Base-by-base conservation (phyloP, 2,888 invertebrate species). In the Penaeus monodon region DNA sequence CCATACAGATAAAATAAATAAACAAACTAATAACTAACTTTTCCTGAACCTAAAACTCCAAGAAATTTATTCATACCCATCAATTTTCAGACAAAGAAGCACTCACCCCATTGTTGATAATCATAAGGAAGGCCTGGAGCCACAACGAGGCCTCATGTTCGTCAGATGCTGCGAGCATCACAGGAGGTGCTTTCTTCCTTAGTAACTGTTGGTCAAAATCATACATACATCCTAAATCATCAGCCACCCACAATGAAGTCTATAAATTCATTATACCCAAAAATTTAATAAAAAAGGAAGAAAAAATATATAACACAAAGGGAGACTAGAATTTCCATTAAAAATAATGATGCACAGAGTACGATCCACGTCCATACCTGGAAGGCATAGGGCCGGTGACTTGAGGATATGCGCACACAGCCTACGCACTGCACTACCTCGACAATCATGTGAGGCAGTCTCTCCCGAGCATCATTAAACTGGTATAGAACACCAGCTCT, bases 401-500 rank as follows among this genome's bases (percentile, higher is more conserved):
- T 87, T 27, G 78, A 78, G 22, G 82, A 66, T 38, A 87, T 68
- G 6, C 86, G 81, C 12, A 87, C 86, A 87, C 86, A 87, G 38
- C 86, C 86, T 2, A 87, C 79, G 73, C 86, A 87, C 78, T 83
- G 82, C 65, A 70, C 82, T n/a, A 78, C 83, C 49, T 87, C 83
- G 29, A 83, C 73, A 27, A 87, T 87, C 83, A 87, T 78, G 68
- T 87, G 86, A 33, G 86, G 86, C 49, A 87, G 49, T 27, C 86
- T 66, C 65, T 87, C 86, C 20, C 73, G 83, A 8, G 86, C 78
- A 77, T 87, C 86, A 73, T 87, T 82, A 70, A 87, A 87, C 57
- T 87, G 86, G 70, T 87, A 87, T 44, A 87, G 33, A 38, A 87
- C 86, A 44, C 86, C 86, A 79, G 83, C 86, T 73, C 86, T 87